Percentiles rank a stretch among this genome's conserved stretches.
Conservation (phyloP, 2,113 vertebrate genomes). For the Salvelinus alpinus region DNA sequence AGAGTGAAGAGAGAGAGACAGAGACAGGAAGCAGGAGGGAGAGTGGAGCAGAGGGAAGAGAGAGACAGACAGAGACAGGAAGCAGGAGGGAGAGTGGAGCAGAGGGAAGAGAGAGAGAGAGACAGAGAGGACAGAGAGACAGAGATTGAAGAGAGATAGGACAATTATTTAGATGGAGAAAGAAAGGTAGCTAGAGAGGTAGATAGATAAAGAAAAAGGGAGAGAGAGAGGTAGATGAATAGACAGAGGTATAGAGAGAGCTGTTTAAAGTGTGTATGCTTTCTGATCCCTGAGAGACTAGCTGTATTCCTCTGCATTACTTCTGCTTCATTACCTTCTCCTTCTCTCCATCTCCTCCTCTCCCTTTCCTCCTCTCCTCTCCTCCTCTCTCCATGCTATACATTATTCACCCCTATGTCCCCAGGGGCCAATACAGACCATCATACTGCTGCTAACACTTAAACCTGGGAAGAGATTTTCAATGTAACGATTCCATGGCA, state of each 20-base stretch:
- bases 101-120: background rate
- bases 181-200: background rate
- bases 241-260: background rate
- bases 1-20: no score
- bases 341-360: no score
- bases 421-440: constrained; percentile 70
- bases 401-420: constrained; percentile 74
- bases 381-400: constrained; percentile 56
- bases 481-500: no score
- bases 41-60: background rate
- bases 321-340: constrained; percentile 75
- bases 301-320: constrained; percentile 70
- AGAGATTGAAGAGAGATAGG: background rate
- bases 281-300: constrained; percentile 69
- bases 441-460: constrained; percentile 57
- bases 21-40: background rate
- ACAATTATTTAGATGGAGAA: background rate
- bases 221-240: constrained; percentile 41
- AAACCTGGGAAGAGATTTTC: background rate
- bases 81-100: constrained; percentile 10
- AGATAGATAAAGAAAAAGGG: background rate
- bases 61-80: background rate
- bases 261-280: constrained; percentile 53
- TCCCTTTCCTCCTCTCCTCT: no score
- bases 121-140: constrained; percentile 1